A percentile compares a stretch with the other conserved stretches of the same genome.
phyloP scores from a whole-genome alignment of 2,797 vertebrate genomes.

The Manis crassicaudata region DNA sequence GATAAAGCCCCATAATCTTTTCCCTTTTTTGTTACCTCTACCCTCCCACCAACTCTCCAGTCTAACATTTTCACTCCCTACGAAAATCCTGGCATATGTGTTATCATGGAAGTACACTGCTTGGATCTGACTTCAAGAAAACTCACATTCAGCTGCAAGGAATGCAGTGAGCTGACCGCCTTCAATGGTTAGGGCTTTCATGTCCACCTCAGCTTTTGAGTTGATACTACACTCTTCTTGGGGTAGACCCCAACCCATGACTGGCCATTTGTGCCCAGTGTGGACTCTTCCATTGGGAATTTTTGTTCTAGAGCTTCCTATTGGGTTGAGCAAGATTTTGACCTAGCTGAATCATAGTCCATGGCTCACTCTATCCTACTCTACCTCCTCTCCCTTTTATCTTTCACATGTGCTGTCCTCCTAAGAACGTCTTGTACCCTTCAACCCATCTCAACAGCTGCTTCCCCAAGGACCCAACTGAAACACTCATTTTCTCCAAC shows the following conservation, averaged over 20 bases:
- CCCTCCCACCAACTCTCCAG: neutral
- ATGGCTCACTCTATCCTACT: neutral
- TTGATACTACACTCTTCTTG: neutral
- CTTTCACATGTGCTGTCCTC: neutral
- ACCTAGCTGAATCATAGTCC: neutral
- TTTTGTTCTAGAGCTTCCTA: neutral
- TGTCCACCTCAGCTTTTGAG: neutral
- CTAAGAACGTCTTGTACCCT: neutral
- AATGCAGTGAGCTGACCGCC: neutral
- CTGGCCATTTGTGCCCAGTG: neutral
- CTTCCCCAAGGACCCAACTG: neutral
- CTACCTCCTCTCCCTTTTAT: neutral
- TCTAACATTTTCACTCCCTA: neutral
- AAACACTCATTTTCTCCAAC: neutral
- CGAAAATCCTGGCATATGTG: neutral
- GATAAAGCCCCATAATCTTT: neutral
- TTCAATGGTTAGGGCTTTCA: no score
- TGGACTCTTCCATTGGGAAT: neutral
- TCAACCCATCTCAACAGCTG: neutral
- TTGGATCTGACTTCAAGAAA: neutral
- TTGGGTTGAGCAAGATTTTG: neutral
- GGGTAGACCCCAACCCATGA: neutral
- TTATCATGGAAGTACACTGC: no score
- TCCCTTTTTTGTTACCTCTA: neutral
- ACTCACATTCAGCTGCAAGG: neutral